Base-by-base conservation (phyloP, 2,113 vertebrate species). In the Edolisoma coerulescens region DNA sequence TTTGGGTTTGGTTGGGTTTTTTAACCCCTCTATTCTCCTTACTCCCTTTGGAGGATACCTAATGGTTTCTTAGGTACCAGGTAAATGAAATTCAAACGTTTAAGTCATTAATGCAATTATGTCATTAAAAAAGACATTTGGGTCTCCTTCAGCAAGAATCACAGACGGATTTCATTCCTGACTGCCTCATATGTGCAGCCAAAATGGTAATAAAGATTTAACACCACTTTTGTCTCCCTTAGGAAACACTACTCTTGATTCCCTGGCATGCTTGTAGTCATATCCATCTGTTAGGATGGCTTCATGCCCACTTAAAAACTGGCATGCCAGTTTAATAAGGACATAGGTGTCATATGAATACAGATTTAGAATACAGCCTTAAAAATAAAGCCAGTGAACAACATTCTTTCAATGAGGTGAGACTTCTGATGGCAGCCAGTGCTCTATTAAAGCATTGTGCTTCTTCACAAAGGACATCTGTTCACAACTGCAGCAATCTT, bases 161-260 rank as follows among this genome's bases (percentile, higher is more conserved):
- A 90, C 85, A 96, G 88, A 67, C 9, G 1, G 54, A 69, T 71
- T 95, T 93, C 83, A 71, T 87, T 90, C 86, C 53, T 87, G 86
- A 75, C 61, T 87, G 88, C 56, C 68, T 87, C 61, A 10, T 71
- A 61, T 18, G 18, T 61, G 73, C 79, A 95, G 90, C 86, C 92
- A 96, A 95, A 97, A 90, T 45, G 75, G 65, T 92, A 90, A 96
- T 96, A 96, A 93, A 97, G 90, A 89, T 95, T 95, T 96, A 96
- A 94, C 86, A 95, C 28, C 76, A 64, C 83, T 96, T 92, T 87
- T 78, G 23, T 71, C 60, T 95, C 96, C 96, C 96, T 93, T 64
- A 92, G 92, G 90, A 84, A 94, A 94, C 56, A 87, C 92, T 92
- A 28, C 57, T 92, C 80, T 78, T 71, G 73, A 94, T 90, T 94